Conservation (phyloP, 2,113 vertebrate genomes). For the Connochaetes taurinus region DNA sequence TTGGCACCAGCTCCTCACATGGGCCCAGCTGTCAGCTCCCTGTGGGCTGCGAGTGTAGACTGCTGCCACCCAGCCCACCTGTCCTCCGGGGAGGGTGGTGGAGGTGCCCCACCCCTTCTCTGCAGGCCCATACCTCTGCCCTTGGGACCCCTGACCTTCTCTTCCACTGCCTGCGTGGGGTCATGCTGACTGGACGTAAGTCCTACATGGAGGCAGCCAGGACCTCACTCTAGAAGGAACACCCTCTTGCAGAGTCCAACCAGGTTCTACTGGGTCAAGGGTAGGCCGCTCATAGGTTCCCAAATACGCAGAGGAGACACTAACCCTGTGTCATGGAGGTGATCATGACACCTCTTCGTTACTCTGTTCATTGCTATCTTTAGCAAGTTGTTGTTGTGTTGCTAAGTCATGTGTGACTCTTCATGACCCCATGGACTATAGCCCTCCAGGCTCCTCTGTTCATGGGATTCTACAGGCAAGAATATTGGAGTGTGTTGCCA, state of each 20-base stretch:
- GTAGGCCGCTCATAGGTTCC: background rate
- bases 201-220: background rate
- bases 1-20: too few species aligned
- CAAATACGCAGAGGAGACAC: background rate
- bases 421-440: background rate
- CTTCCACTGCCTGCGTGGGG: background rate
- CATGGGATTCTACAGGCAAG: background rate
- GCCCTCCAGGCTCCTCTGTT: background rate
- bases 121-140: background rate
- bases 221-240: background rate
- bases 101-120: background rate
- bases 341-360: background rate
- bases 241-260: too few species aligned
- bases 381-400: background rate
- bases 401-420: background rate
- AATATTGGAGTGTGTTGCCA: background rate
- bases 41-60: background rate
- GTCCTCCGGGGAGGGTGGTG: background rate
- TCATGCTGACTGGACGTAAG: background rate
- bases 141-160: background rate
- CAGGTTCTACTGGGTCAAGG: background rate
- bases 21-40: background rate
- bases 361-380: background rate
- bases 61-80: background rate
- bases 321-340: background rate